Conservation (phyloP, 2,113 vertebrate genomes). For the Smithornis capensis region DNA sequence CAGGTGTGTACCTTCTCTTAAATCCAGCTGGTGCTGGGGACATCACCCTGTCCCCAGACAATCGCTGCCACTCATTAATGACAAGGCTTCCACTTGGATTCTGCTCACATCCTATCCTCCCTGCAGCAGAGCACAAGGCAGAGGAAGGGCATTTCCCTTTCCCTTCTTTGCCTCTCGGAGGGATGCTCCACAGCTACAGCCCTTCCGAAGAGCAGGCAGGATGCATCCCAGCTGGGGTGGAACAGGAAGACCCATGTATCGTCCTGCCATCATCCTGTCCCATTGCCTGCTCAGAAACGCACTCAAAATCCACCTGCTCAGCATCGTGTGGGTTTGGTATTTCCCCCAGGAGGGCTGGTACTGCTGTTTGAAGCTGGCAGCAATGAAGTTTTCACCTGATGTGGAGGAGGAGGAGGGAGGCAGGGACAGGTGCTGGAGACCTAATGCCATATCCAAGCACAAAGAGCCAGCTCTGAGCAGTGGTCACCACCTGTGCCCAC, state of each 20-base stretch:
- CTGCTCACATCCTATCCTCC: neutral
- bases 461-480: neutral
- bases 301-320: neutral
- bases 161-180: neutral
- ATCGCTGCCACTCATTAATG: neutral
- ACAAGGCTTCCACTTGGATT: neutral
- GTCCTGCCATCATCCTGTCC: neutral
- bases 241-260: neutral
- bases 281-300: neutral
- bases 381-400: neutral
- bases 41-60: neutral
- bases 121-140: neutral
- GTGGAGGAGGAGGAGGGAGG: neutral
- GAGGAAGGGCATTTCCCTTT: neutral
- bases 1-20: fast-evolving
- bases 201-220: neutral
- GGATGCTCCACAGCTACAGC: neutral
- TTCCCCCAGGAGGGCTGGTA: neutral
- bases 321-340: neutral
- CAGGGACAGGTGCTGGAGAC: neutral
- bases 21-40: neutral
- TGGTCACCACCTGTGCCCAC: neutral
- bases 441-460: neutral
- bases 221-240: neutral
- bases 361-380: neutral